These are phyloP conservation scores for Aythya baeri DNA, from an alignment of 2,113 vertebrate species.

Conservation along the genomic window DNA sequence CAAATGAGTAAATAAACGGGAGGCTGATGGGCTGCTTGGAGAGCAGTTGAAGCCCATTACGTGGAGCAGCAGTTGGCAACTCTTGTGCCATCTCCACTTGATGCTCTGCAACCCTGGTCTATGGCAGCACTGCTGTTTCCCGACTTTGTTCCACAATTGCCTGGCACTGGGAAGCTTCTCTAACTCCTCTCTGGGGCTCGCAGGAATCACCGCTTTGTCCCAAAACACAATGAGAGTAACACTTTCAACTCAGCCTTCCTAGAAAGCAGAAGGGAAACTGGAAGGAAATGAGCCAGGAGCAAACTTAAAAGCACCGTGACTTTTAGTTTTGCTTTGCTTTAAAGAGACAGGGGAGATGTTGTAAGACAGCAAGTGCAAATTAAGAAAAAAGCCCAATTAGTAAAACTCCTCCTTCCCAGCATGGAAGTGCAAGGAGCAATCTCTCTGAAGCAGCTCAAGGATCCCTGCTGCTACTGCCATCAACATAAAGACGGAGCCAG, in stretches of 20 bases:
- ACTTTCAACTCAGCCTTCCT: slow-evolving; percentile 9
- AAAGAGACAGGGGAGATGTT: slow-evolving; percentile 27
- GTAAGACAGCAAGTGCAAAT: slow-evolving; percentile 48
- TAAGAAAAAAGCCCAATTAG: slow-evolving; percentile 59
- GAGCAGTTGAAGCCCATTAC: not conserved
- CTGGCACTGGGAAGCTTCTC: not conserved
- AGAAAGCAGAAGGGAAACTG: slow-evolving; percentile 53
- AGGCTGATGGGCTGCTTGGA: slow-evolving; percentile 23
- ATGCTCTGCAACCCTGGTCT: not conserved
- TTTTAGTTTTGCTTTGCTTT: slow-evolving; percentile 36
- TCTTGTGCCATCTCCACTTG: not conserved
- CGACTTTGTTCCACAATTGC: not conserved
- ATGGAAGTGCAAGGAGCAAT: slow-evolving; percentile 18
- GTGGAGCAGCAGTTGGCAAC: not conserved
- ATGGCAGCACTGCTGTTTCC: not conserved
- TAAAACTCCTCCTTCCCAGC: slow-evolving; percentile 54
- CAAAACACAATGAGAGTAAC: not conserved
- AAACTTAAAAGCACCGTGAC: slow-evolving; percentile 40
- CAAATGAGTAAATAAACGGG: slow-evolving; percentile 63
- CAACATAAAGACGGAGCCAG: slow-evolving; percentile 1
- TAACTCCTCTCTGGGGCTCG: not conserved
- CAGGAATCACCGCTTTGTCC: not conserved
- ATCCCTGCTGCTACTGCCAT: slow-evolving; percentile 45
- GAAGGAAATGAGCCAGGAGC: slow-evolving; percentile 38
- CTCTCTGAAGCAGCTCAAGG: slow-evolving; percentile 32